Conservation (phyloP, 2,888 invertebrate species). For the Oscheius onirici region DNA sequence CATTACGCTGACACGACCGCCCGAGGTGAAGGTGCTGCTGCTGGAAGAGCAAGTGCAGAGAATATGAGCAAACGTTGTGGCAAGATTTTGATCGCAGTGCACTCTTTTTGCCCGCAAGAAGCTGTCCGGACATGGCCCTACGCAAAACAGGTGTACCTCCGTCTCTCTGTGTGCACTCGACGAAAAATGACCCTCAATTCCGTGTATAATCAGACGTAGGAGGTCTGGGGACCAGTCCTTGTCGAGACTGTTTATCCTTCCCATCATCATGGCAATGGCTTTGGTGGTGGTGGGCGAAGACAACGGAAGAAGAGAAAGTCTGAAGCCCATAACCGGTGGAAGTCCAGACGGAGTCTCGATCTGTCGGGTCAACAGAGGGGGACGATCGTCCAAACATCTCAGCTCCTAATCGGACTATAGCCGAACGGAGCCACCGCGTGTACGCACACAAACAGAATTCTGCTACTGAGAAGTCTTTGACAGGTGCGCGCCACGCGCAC, state of each 20-base stretch:
- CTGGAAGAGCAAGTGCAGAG: constrained; percentile 9
- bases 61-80: neutral
- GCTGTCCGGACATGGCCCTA: constrained; percentile 1
- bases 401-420: constrained; percentile 31
- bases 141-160: constrained; percentile 6
- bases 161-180: constrained; percentile 1
- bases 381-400: constrained; percentile 32
- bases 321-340: constrained; percentile 30
- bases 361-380: constrained; percentile 30
- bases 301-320: constrained; percentile 1
- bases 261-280: neutral
- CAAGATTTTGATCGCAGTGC: constrained; percentile 10
- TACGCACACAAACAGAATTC: constrained; percentile 31
- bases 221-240: constrained; percentile 10
- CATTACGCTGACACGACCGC: constrained; percentile 29
- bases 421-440: constrained; percentile 28
- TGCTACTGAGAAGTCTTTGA: constrained; percentile 31
- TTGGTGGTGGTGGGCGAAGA: neutral
- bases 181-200: constrained; percentile 16
- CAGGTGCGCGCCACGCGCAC: constrained; percentile 7
- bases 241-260: constrained; percentile 18
- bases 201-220: neutral
- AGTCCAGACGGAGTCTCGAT: constrained; percentile 28
- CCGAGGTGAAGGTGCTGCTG: neutral
- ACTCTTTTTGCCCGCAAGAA: neutral